Conservation (phyloP, 1,140 invertebrate genomes). For the Arctopsyche grandis region DNA sequence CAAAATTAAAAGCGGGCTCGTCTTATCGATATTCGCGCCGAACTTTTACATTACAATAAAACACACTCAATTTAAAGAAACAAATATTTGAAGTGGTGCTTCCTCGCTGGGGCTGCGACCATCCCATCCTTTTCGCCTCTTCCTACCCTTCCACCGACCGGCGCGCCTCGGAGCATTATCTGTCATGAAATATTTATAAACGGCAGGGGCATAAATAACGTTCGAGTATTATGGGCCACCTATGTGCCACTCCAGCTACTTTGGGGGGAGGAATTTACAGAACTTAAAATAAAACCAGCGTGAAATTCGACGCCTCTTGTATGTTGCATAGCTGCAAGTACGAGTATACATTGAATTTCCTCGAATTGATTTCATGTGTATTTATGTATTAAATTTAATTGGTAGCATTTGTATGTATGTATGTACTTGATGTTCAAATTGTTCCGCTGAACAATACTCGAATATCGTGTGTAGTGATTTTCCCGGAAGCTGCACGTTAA, state of each 20-base stretch:
- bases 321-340: too few relatives aligned
- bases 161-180: conserved; percentile 42
- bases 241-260: conserved; percentile 13
- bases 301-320: background rate
- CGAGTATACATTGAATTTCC: background rate
- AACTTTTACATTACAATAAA: conserved; percentile 45
- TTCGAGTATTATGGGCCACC: conserved; percentile 37
- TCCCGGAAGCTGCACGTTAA: background rate
- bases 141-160: background rate
- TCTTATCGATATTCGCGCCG: background rate
- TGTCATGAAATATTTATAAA: conserved; percentile 52
- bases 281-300: background rate
- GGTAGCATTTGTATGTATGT: too few relatives aligned
- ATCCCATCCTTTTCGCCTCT: background rate
- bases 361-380: too few relatives aligned
- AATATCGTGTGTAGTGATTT: background rate
- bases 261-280: conserved; percentile 2
- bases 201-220: conserved; percentile 45
- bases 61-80: conserved; percentile 41
- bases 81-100: conserved; percentile 38
- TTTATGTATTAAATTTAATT: too few relatives aligned
- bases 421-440: too few relatives aligned
- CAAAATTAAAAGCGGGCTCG: background rate
- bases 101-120: background rate
- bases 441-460: too few relatives aligned